phyloP scores from a whole-genome alignment of 2,888 invertebrate genomes.

The Invenusta paracnida region DNA sequence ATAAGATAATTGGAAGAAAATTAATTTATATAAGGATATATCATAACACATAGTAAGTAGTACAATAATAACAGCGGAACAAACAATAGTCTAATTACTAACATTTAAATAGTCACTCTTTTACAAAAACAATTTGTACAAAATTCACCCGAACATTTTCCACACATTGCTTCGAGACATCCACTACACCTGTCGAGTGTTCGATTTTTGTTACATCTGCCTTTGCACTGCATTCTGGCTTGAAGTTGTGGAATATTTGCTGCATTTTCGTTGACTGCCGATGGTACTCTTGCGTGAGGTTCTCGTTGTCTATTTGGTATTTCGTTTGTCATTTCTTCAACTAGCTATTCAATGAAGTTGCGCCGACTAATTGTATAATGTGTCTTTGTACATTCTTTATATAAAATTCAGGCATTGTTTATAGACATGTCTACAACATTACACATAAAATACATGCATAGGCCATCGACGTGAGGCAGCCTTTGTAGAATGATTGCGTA shows the following conservation, averaged over 20 bases:
- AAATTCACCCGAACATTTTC: background rate
- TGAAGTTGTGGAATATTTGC: slow-evolving; percentile 13
- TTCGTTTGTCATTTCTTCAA: background rate
- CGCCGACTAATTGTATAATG: background rate
- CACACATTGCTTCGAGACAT: slow-evolving; percentile 11
- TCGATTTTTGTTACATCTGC: slow-evolving; percentile 14
- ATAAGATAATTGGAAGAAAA: slow-evolving; percentile 6
- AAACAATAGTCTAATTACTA: background rate
- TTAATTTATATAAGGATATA: background rate
- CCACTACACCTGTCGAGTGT: background rate
- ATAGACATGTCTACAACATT: slow-evolving; percentile 1
- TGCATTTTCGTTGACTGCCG: slow-evolving; percentile 5
- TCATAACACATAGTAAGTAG: background rate
- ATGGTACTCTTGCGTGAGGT: background rate
- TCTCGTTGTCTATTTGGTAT: background rate
- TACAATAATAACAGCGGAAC: background rate
- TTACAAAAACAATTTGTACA: background rate
- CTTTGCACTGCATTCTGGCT: slow-evolving; percentile 23
- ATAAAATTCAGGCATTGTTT: background rate
- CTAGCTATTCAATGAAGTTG: background rate
- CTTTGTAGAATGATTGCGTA: background rate
- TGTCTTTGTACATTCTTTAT: background rate
- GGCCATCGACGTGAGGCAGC: background rate
- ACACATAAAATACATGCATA: slow-evolving; percentile 19
- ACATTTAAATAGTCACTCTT: background rate